A percentile compares a stretch with the other conserved stretches of the same genome.
These are phyloP conservation scores for Chrysaora quinquecirrha DNA, from an alignment of 30 jellyfish, hydroid and myxozoan species.

Conservation along the genomic window DNA sequence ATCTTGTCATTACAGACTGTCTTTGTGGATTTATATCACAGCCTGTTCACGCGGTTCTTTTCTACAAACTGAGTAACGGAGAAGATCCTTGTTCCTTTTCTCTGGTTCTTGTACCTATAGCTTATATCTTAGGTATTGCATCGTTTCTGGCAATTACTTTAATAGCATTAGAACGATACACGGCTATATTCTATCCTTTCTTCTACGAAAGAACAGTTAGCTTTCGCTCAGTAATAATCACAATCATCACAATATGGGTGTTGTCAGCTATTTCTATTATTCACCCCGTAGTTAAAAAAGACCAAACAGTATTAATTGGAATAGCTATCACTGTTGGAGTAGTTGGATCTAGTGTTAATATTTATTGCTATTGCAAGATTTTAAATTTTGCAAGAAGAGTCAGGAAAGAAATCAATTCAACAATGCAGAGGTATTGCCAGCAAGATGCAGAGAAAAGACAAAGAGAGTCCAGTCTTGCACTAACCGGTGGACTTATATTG, in stretches of 20 bases:
- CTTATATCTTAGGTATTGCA: conserved; percentile 25
- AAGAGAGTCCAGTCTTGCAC: conserved; percentile 24
- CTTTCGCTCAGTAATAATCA: not conserved
- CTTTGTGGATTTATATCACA: conserved; percentile 35
- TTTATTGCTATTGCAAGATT: conserved; percentile 19
- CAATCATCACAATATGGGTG: conserved; percentile 19
- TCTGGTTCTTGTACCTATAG: conserved; percentile 20
- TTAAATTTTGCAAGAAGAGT: conserved; percentile 31
- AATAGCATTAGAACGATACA: conserved; percentile 51
- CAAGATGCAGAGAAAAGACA: not conserved
- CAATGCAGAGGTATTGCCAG: conserved; percentile 26
- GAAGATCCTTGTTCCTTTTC: conserved; percentile 47
- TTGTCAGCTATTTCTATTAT: not conserved
- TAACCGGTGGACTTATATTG: conserved; percentile 37
- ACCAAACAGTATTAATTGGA: not conserved
- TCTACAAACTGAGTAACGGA: not conserved
- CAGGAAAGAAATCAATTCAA: conserved; percentile 28
- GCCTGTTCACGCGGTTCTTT: conserved; percentile 12
- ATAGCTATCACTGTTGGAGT: not conserved
- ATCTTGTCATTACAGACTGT: conserved; percentile 43
- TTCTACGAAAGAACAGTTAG: conserved; percentile 7
- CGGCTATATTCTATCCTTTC: conserved; percentile 47
- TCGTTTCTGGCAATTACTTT: conserved; percentile 32
- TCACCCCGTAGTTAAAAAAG: not conserved
- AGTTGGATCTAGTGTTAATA: conserved; percentile 17